Evolutionary conservation across 2,797 vertebrate species (phyloP), one percentile per base, ranked within the genome.

Genomic region (Pseudopleuronectes americanus): DNA sequence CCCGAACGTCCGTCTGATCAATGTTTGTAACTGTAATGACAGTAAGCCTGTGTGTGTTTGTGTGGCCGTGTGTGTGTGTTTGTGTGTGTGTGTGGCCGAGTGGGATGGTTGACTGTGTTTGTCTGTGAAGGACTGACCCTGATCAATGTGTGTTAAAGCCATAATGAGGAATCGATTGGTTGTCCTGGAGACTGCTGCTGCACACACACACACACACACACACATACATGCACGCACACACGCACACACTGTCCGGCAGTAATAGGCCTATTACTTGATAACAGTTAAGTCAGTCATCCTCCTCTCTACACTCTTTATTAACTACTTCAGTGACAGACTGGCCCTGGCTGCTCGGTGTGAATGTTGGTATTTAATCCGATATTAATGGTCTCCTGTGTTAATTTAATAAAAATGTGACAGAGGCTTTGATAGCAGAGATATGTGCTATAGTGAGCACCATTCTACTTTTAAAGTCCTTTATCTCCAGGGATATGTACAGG

Each of bases 111-210:
- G 57, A 8, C 17, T 52, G 36, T 45, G 53, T 45, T 45, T 66
- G 57, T 77, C 24, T 68, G 69, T 89, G 83, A 87, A 80, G 77
- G 83, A 86, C 80, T 85, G 78, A 88, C 82, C 72, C 86, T 88
- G 89, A 93, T 93, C 92, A 92, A 92, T 93, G 89, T 77, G 70
- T 87, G 86, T 93, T 94, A 85, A 88, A 83, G 66, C 84, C 79
- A 78, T 91, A 90, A 92, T 90, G 89, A 90, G 78, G 78, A 88
- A 91, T 92, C 83, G 88, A 92, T 92, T 82, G 84, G 84, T 88
- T 85, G 80, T 85, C 79, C 66, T 68, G 81, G 77, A 85, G 76
- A 84, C 79, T 74, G 63, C 59, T 57, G 59, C 64, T 8, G 47
- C 28, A 67, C 62, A 28, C 49, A 31, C 60, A 53, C 55, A 23